Evolutionary conservation across 2,113 vertebrate genomes (phyloP), one percentile per base, ranked within the genome.

Genomic region (Mixornis gularis): DNA sequence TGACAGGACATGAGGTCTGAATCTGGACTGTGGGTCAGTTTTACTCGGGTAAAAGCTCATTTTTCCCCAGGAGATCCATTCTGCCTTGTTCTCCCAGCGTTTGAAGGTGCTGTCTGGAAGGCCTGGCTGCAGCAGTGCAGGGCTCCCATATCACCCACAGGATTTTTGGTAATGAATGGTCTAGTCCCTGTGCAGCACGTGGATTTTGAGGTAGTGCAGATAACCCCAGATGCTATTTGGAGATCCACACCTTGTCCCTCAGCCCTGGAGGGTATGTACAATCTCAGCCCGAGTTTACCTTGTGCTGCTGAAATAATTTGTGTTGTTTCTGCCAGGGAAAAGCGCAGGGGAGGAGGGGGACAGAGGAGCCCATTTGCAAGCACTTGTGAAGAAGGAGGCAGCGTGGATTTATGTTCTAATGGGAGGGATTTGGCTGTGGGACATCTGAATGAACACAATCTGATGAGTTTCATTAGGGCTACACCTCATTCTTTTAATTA

Each of bases 401-500:
- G 51, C 0, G 0, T 76, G 89, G 76, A 92, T 96, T 96, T 97
- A 30, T 93, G 83, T 94, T 90, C 92, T 86, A 59, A 86, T 60
- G 58, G 60, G 78, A 89, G 79, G 77, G 76, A 79, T 87, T 90
- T 95, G 95, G 73, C 91, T 93, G 62, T 87, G 71, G 91, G 95
- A 87, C 38, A 26, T 71, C 29, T 32, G 71, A 86, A 81, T 32
- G 89, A 91, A 95, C 79, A 84, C 88, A 95, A 91, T 53, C 90
- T 92, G 88, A 89, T 87, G 91, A 96, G 96, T 96, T 98, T 97
- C 97, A 98, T 97, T 98, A 97, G 95, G 95, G 92, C 95, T 96
- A 89, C 79, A 95, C 94, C 96, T 97, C 94, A 60, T 41, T 97
- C 97, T 97, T 97, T 98, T 98, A 98, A 98, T 98, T 98, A 98